Conservation (phyloP, 64 coral and sea anemone species). For the Porites australiensis region DNA sequence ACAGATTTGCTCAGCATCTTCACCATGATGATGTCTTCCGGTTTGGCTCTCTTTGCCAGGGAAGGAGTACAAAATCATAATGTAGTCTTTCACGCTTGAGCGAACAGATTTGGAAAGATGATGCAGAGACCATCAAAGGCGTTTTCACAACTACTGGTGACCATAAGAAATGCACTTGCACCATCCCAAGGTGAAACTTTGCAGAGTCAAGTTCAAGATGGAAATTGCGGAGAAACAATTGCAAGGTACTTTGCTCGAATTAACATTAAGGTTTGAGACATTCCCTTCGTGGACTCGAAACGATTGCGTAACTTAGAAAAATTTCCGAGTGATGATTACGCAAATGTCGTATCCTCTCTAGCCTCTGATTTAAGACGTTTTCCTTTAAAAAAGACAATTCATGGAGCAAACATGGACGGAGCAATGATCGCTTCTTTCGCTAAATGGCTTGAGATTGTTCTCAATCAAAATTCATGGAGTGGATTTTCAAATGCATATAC, state of each 20-base stretch:
- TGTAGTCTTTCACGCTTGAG: slow-evolving; percentile 71
- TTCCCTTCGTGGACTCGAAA: slow-evolving; percentile 59
- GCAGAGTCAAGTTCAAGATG: slow-evolving; percentile 27
- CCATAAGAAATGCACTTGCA: slow-evolving; percentile 39
- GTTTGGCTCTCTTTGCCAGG: slow-evolving; percentile 64
- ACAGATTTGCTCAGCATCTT: slow-evolving; percentile 77
- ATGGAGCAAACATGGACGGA: slow-evolving; percentile 68
- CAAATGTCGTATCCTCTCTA: slow-evolving; percentile 34
- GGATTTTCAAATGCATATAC: slow-evolving; percentile 44
- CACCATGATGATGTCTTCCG: slow-evolving; percentile 65
- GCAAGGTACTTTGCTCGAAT: slow-evolving; percentile 63
- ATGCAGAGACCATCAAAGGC: neutral
- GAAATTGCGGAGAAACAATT: slow-evolving; percentile 18
- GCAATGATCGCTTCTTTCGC: slow-evolving; percentile 47
- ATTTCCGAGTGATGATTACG: slow-evolving; percentile 16
- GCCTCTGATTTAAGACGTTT: slow-evolving; percentile 28
- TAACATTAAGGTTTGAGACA: slow-evolving; percentile 27
- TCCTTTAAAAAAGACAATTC: slow-evolving; percentile 62
- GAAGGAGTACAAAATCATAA: slow-evolving; percentile 66
- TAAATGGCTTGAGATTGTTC: neutral
- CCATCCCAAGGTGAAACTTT: slow-evolving; percentile 31
- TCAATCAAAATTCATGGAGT: slow-evolving; percentile 72
- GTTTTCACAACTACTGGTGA: slow-evolving; percentile 56
- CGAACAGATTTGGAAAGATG: slow-evolving; percentile 41
- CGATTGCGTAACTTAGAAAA: slow-evolving; percentile 24